These are phyloP conservation scores for Drosophila lacteicornis DNA, from an alignment of 1,140 invertebrate genomes.

Conservation along the genomic window DNA sequence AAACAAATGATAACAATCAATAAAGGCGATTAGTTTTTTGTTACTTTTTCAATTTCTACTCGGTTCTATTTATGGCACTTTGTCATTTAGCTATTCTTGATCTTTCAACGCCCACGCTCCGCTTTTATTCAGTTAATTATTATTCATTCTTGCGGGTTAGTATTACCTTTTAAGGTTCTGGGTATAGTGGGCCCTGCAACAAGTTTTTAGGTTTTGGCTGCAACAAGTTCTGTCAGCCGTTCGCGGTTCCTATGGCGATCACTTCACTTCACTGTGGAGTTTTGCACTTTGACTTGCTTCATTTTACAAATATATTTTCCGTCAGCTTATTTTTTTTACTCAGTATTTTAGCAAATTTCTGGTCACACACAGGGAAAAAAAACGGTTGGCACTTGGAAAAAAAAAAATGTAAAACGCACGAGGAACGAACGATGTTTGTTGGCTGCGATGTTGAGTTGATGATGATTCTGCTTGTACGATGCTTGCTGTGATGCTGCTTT, in stretches of 20 bases:
- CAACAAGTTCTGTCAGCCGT: constrained; percentile 6
- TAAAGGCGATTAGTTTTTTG: constrained; percentile 51
- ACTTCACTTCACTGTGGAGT: constrained; percentile 34
- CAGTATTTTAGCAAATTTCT: background rate
- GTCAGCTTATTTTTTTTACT: background rate
- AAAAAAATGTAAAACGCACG: constrained; percentile 2
- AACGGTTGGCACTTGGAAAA: constrained; percentile 3
- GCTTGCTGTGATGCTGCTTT: constrained; percentile 19
- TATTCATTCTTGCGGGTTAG: background rate
- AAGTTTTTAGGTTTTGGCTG: constrained; percentile 24
- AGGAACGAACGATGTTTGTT: background rate
- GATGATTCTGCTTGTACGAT: background rate
- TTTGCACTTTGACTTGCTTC: constrained; percentile 13
- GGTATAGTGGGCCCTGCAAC: constrained; percentile 25
- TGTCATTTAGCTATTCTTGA: constrained; percentile 23
- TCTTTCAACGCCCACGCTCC: constrained; percentile 21
- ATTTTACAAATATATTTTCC: background rate
- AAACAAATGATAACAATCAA: constrained; percentile 62
- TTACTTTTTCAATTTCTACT: constrained; percentile 5
- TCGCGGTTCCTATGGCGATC: constrained; percentile 27
- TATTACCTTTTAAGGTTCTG: constrained; percentile 20
- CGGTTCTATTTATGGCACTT: constrained; percentile 25
- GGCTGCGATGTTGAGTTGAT: background rate
- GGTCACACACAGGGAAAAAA: constrained; percentile 2
- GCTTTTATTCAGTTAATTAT: background rate